phyloP scores from a whole-genome alignment of 2,113 vertebrate genomes.

The Sphyrna mokarran region DNA sequence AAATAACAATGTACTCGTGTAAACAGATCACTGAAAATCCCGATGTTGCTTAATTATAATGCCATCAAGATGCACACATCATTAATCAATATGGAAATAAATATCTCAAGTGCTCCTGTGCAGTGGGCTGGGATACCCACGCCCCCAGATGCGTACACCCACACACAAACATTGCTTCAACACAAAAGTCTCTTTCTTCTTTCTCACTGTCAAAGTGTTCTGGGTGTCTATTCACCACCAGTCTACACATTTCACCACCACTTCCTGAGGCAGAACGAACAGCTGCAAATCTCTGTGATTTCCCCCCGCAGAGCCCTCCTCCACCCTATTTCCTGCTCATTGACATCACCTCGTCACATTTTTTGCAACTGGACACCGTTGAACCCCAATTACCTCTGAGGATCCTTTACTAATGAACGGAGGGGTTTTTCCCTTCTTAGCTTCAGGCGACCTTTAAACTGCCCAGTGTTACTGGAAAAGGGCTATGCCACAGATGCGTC shows the following conservation, averaged over 20 bases:
- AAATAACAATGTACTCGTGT: neutral
- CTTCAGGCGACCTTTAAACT: slow-evolving; percentile 35
- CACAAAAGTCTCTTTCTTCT: slow-evolving; percentile 25
- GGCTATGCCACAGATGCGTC: slow-evolving; percentile 30
- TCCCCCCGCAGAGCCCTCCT: slow-evolving; percentile 21
- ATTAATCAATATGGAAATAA: neutral
- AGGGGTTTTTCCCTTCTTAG: slow-evolving; percentile 37
- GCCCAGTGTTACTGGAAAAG: slow-evolving; percentile 12
- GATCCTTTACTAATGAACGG: neutral
- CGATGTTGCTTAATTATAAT: neutral
- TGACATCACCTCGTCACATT: neutral
- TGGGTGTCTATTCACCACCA: slow-evolving; percentile 42
- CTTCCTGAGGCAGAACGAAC: slow-evolving; percentile 40
- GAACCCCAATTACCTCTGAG: neutral
- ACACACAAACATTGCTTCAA: slow-evolving; percentile 21
- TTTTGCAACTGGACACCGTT: neutral
- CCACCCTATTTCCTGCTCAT: slow-evolving; percentile 9
- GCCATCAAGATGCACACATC: no score
- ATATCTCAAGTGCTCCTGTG: neutral
- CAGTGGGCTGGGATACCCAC: slow-evolving; percentile 28
- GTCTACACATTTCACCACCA: slow-evolving; percentile 38
- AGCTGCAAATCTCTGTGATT: slow-evolving; percentile 37
- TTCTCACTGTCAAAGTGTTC: slow-evolving; percentile 39
- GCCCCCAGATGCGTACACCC: neutral
- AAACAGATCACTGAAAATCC: neutral